These are phyloP conservation scores for Hycleus cichorii DNA, from an alignment of 1,140 invertebrate species.

Conservation along the genomic window DNA sequence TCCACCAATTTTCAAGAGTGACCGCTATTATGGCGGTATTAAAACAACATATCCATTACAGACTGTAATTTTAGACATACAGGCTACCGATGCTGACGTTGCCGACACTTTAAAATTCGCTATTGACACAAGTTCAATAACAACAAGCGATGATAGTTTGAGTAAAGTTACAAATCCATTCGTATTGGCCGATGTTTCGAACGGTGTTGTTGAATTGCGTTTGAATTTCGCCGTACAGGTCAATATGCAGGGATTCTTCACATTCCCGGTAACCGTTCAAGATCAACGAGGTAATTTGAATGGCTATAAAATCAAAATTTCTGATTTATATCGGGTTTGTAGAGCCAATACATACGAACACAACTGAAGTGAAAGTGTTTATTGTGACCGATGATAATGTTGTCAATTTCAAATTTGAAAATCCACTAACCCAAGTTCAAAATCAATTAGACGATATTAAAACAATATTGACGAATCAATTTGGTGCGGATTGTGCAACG, in stretches of 20 bases:
- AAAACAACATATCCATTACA: neutral
- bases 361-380: slow-evolving; percentile 15
- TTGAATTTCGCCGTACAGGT: slow-evolving; percentile 43
- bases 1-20: neutral
- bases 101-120: neutral
- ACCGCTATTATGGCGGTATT: neutral
- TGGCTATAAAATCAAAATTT: neutral
- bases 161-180: neutral
- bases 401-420: slow-evolving; percentile 48
- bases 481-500: neutral
- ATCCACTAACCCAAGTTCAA: slow-evolving; percentile 40
- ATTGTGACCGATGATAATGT: slow-evolving; percentile 41
- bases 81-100: neutral
- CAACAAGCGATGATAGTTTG: neutral
- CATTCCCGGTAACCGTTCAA: slow-evolving; percentile 11
- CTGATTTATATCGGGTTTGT: slow-evolving; percentile 30
- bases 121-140: neutral
- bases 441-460: slow-evolving; percentile 43
- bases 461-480: slow-evolving; percentile 12
- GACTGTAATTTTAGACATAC: neutral
- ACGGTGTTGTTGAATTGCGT: slow-evolving; percentile 15
- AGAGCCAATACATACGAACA: slow-evolving; percentile 13
- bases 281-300: neutral
- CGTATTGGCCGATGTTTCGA: neutral
- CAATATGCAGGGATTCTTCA: slow-evolving; percentile 23